Conservation (phyloP, 2,797 vertebrate species). For the Microctenopoma steveboyesi region DNA sequence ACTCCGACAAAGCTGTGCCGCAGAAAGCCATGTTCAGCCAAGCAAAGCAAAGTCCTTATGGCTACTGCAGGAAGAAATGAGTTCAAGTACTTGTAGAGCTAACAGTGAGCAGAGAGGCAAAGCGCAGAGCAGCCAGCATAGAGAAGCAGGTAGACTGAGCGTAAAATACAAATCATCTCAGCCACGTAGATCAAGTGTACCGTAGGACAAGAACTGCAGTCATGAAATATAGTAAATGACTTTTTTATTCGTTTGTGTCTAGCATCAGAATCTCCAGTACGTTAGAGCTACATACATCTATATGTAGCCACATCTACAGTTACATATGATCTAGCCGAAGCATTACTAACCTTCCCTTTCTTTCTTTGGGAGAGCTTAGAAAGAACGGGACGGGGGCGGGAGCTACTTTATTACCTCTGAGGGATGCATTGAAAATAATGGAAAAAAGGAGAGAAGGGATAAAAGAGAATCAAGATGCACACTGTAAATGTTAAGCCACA, state of each 20-base stretch:
- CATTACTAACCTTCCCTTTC: conserved; percentile 86
- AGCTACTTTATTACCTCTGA: conserved; percentile 84
- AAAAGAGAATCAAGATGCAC: conserved; percentile 47
- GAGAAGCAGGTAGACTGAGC: conserved; percentile 37
- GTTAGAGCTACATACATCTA: conserved; percentile 26
- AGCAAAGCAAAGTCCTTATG: conserved; percentile 63
- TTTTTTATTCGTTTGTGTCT: neutral
- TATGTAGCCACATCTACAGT: conserved; percentile 28
- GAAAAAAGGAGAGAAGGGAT: conserved; percentile 49
- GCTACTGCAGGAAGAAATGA: conserved; percentile 40
- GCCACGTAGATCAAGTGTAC: conserved; percentile 4
- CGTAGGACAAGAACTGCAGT: conserved; percentile 31
- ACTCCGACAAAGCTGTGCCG: conserved; percentile 37
- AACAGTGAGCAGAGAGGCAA: conserved; percentile 45
- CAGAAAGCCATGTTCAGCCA: conserved; percentile 60
- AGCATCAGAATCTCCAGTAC: neutral
- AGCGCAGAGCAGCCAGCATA: conserved; percentile 50
- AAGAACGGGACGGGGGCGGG: conserved; percentile 82
- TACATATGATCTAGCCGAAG: neutral
- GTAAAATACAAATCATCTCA: conserved; percentile 39
- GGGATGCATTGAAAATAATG: conserved; percentile 65
- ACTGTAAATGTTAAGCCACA: conserved; percentile 13
- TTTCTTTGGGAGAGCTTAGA: conserved; percentile 85
- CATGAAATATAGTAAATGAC: conserved; percentile 7
- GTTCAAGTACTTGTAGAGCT: conserved; percentile 25